Percentiles rank a stretch among this genome's conserved stretches.
These are phyloP conservation scores for Athalia circularis DNA, from an alignment of 2,888 invertebrate genomes.

Conservation along the genomic window DNA sequence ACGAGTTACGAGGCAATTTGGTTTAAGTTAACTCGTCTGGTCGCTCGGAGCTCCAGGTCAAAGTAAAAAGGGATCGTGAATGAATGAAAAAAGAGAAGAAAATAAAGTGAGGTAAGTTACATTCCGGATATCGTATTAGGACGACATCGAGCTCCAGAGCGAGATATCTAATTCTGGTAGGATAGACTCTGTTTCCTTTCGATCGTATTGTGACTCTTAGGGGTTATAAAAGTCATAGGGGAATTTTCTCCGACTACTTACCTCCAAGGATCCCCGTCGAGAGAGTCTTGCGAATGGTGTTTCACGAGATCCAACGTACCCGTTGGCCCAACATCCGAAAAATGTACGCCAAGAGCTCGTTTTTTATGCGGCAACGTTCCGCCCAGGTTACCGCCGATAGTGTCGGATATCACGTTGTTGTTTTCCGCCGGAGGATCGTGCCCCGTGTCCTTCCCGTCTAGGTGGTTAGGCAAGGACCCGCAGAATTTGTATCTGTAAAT, in stretches of 20 bases:
- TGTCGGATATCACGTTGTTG: conserved; percentile 74
- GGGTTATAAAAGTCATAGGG: not conserved
- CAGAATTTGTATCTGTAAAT: conserved; percentile 73
- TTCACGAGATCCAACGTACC: conserved; percentile 67
- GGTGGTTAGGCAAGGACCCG: conserved; percentile 82
- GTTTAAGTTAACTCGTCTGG: conserved; percentile 31
- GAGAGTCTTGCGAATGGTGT: conserved; percentile 69
- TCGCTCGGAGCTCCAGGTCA: conserved; percentile 28
- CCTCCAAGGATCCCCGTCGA: conserved; percentile 72
- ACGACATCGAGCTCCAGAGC: conserved; percentile 26
- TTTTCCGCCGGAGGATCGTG: conserved; percentile 76
- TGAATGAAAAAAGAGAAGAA: not conserved
- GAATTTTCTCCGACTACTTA: conserved; percentile 52
- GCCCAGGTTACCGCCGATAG: conserved; percentile 67
- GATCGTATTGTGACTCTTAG: not conserved
- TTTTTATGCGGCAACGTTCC: conserved; percentile 72
- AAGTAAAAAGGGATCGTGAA: conserved; percentile 27
- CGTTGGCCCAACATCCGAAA: conserved; percentile 65
- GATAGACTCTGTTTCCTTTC: not conserved
- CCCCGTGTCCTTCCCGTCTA: conserved; percentile 77
- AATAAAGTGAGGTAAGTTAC: conserved; percentile 13
- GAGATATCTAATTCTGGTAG: not conserved
- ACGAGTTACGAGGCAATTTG: conserved; percentile 42
- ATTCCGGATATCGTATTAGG: conserved; percentile 6
- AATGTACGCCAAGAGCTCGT: conserved; percentile 65